Evolutionary conservation across 2,888 invertebrate genomes (phyloP), one percentile per base, ranked within the genome.

Genomic region (Nasonia oneida): DNA sequence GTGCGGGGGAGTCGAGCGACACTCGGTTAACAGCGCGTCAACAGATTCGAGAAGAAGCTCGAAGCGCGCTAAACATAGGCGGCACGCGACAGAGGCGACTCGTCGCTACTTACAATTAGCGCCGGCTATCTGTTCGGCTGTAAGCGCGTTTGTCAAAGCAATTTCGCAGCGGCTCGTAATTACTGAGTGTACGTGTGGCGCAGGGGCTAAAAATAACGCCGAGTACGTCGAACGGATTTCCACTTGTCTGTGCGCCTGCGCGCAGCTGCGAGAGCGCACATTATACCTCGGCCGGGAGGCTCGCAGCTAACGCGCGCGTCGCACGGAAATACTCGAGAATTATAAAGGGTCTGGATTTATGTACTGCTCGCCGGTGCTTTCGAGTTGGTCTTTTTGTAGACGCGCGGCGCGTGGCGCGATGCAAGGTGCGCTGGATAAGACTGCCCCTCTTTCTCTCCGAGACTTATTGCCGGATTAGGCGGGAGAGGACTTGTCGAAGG

Each of bases 21-120:
- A 29, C 29, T 29, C 29, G 23, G 23, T 23, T 23, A 29, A 29
- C 29, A 29, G 29, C 29, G 29, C 29, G 29, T 29, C 29, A 29
- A 29, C 29, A 1, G 29, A 29, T 29, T 29, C 29, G 82, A 50
- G n/a, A 50, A 37, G 39, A 14, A 67, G 37, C 53, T 39, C 18
- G 18, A 23, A 15, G 75, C 37, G 4, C 70, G 50, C 82, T 83
- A 77, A 77, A 77, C 77, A 83, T 83, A 83, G 71, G 18, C 39
- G 57, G 53, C 76, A 29, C 50, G 47, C 53, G 73, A 78, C 73
- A 47, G 73, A 78, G 71, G 70, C 47, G 71, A 83, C 73, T 78
- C 73, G 83, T 83, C 71, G 77, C 83, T 78, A 83, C 15, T 78
- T 29, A 29, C 29, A 23, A 23, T 29, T 83, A 83, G 64, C 37